Conservation (phyloP, 2,888 invertebrate species). For the Leptinotarsa tumamoca region DNA sequence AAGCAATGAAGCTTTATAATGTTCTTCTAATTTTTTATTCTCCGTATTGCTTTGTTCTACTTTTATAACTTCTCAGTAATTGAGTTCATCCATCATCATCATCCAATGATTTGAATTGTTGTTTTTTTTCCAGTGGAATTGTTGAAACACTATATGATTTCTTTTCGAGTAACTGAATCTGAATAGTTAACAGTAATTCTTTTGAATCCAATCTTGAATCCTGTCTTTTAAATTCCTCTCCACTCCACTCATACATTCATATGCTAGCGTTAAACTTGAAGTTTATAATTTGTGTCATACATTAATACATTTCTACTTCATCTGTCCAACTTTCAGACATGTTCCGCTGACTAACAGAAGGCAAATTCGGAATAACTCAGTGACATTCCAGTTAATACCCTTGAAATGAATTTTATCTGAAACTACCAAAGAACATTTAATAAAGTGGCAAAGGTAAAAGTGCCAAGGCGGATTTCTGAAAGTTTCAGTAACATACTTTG, state of each 20-base stretch:
- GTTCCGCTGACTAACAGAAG: conserved; percentile 29
- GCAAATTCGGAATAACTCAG: conserved; percentile 30
- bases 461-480: conserved; percentile 32
- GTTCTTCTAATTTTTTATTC: no score
- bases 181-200: no score
- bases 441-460: conserved; percentile 34
- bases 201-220: no score
- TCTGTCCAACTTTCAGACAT: conserved; percentile 33
- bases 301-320: conserved; percentile 33
- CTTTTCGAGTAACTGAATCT: no score
- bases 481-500: conserved; percentile 35
- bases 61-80: no score
- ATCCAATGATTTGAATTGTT: no score
- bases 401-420: conserved; percentile 30
- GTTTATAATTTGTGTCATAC: not conserved
- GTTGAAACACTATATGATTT: no score
- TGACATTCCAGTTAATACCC: conserved; percentile 36
- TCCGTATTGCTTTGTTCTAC: no score
- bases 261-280: not conserved
- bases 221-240: not conserved
- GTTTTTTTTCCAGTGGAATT: no score
- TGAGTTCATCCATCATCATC: no score
- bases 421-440: conserved; percentile 35
- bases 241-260: not conserved
- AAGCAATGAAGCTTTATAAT: no score